These are phyloP conservation scores for Epinotia bilunana DNA, from an alignment of 2,888 invertebrate species.

Conservation along the genomic window DNA sequence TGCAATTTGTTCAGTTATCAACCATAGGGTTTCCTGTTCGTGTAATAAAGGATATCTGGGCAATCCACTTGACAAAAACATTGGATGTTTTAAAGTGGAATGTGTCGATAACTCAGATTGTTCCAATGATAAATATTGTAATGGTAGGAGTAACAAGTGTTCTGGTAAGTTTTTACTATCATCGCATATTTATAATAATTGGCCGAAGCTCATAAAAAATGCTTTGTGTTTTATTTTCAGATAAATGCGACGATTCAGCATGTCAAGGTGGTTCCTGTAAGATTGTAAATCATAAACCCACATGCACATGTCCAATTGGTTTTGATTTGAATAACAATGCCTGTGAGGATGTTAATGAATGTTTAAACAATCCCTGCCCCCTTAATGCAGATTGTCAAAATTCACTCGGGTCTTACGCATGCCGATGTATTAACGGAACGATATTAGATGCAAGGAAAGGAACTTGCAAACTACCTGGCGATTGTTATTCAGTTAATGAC, in stretches of 20 bases:
- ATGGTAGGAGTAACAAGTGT: constrained; percentile 90
- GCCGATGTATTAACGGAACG: constrained; percentile 90
- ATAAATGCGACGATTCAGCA: constrained; percentile 90
- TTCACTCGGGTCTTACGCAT: constrained; percentile 90
- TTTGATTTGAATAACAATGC: constrained; percentile 87
- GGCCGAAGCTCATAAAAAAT: background rate
- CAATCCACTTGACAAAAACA: constrained; percentile 89
- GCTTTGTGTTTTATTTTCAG: constrained; percentile 69
- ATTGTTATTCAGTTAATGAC: constrained; percentile 91
- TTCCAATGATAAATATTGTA: constrained; percentile 89
- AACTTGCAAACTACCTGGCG: constrained; percentile 92
- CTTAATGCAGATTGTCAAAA: constrained; percentile 91
- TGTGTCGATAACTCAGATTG: constrained; percentile 92
- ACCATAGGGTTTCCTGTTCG: constrained; percentile 89
- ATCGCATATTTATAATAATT: constrained; percentile 12
- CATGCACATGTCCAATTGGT: constrained; percentile 91
- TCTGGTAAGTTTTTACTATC: constrained; percentile 82
- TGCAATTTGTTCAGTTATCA: constrained; percentile 89
- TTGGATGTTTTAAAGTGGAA: constrained; percentile 96
- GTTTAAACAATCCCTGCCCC: constrained; percentile 90
- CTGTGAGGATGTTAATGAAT: constrained; percentile 94
- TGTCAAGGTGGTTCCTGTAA: constrained; percentile 93
- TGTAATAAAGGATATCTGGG: constrained; percentile 93
- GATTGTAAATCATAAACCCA: constrained; percentile 88
- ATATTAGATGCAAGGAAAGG: constrained; percentile 89